Evolutionary conservation across 2,888 invertebrate species (phyloP), one percentile per base, ranked within the genome.

Genomic region (Heliconius ethilla): DNA sequence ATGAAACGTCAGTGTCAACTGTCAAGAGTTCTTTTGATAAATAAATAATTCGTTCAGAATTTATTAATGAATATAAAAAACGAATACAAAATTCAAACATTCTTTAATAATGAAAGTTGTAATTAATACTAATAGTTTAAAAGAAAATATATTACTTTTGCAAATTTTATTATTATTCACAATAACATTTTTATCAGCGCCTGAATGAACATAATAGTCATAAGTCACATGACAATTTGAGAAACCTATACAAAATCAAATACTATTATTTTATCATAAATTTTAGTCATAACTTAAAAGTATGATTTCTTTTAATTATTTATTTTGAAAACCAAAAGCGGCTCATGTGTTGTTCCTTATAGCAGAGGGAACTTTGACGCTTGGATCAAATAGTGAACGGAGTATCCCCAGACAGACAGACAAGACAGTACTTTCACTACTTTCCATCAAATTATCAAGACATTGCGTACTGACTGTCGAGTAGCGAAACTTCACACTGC

Each of bases 1-100:
- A 40, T 11, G 18, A 22, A 74, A 62, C 27, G 74, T 74, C 74
- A 74, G 10, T 45, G 74, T 63, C 74, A 62, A 22, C 22, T 72
- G 70, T 72, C 70, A 72, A 29, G n/a, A 55, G 51, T 29, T 40
- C 7, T 7, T 40, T 73, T 10, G 18, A 7, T 51, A 51, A 18
- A 7, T 51, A 18, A 18, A 18, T 27, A 22, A 1, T 27, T 25
- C 40, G 74, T 74, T 63, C 37, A 63, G 37, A 74, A 74, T 59
- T 70, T 59, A 25, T 22, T 15, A 25, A 25, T 25, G 27, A 25
- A 37, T 25, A 11, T 11, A 27, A 18, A 63, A 25, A 29, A 33
- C 11, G 15, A 51, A 72, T 70, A 10, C 29, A 29, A 13, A 33
- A 70, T 51, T 18, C 51, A 70, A 29, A 29, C 7, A 51, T 51